Evolutionary conservation across 2,888 invertebrate species (phyloP).

Genomic region (Punctoribates punctum): DNA sequence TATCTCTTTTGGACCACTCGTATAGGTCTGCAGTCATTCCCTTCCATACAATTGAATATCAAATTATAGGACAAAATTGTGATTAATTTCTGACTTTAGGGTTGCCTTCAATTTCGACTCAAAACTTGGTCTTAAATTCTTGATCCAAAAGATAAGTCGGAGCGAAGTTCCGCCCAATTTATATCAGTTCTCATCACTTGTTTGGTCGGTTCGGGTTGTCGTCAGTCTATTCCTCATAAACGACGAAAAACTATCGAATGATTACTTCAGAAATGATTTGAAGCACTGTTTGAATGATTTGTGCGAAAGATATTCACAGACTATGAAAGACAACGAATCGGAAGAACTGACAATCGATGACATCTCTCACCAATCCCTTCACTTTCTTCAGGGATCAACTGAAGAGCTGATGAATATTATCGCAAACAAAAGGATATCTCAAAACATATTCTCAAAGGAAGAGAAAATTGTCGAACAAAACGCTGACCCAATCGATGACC

Average conservation of each 20-base stretch:
- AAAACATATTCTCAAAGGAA: not conserved
- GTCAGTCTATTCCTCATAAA: not conserved
- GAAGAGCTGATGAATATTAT: conserved; percentile 18
- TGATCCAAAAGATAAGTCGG: conserved; percentile 84
- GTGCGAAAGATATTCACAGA: conserved; percentile 1
- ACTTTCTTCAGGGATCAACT: conserved; percentile 12
- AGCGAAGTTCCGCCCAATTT: conserved; percentile 67
- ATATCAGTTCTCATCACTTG: conserved; percentile 21
- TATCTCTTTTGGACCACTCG: conserved; percentile 12
- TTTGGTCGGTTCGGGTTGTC: conserved; percentile 23
- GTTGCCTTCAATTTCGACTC: conserved; percentile 81
- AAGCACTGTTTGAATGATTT: conserved; percentile 17
- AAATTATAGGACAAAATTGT: not conserved
- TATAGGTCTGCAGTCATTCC: not conserved
- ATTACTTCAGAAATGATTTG: not conserved
- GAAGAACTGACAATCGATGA: conserved; percentile 16
- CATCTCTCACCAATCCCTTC: conserved; percentile 15
- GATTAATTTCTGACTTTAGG: no score
- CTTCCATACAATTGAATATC: not conserved
- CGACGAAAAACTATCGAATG: not conserved
- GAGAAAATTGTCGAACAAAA: not conserved
- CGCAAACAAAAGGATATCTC: not conserved
- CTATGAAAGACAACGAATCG: not conserved
- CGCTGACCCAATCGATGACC: not conserved
- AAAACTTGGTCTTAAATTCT: conserved; percentile 85